Evolutionary conservation across 1,140 invertebrate genomes (phyloP), one percentile per base, ranked within the genome.

Genomic region (Anastrepha obliqua): DNA sequence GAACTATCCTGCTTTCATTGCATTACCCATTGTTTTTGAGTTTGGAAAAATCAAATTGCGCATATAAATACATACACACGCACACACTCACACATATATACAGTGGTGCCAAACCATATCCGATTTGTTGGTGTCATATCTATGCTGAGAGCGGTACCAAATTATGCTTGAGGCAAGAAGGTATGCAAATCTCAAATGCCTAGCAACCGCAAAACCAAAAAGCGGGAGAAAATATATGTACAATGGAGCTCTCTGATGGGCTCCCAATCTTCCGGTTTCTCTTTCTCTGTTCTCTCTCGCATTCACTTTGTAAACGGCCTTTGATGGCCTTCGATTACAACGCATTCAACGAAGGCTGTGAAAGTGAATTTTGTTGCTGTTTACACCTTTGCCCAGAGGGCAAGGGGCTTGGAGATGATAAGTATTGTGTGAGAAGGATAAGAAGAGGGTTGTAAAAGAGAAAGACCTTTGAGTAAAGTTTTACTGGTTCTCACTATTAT

Each of bases 251-350:
- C 70, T 78, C 70, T 6, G 44, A 78, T 15, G 9, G 2, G 11
- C 15, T 67, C 9, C 9, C 47, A 51, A 17, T 17, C 17, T 47
- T 47, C 70, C 70, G 44, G 11, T 8, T 81, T n/a, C 74, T 29
- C 29, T 29, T 29, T 29, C n/a, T 81, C 74, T 81, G 7, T 20
- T 20, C 20, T 20, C 74, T 55, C 74, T 74, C 11, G 42, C 67
- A 13, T 42, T 74, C 67, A 44, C 39, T 74, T 74, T 74, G 67
- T 74, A 74, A 74, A 81, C 74, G 74, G 74, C 74, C 74, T 81
- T 81, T 81, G 74, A 81, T 55, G 74, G 74, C 74, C 74, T 81
- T 81, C 74, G 74, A 81, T 81, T 81, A 51, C 47, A 81, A 81
- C 47, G 74, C 74, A 81, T 81, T 55, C 74, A 55, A 51, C 15